phyloP scores from a whole-genome alignment of 2,113 vertebrate species.

The Arizona elegans region DNA sequence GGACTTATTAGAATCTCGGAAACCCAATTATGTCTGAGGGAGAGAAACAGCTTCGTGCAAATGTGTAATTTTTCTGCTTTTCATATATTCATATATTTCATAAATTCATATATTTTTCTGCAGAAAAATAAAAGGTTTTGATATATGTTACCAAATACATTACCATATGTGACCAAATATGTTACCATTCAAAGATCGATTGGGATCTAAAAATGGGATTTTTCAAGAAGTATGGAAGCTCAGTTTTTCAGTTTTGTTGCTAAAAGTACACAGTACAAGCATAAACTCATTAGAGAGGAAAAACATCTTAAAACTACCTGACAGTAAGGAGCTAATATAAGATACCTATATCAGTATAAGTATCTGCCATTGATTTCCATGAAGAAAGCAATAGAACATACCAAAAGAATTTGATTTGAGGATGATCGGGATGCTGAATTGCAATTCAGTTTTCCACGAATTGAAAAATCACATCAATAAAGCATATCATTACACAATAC shows the following conservation, averaged over 20 bases:
- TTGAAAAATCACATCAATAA: background rate
- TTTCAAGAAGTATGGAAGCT: background rate
- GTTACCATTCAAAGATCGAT: background rate
- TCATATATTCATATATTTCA: too few species aligned
- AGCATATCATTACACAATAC: background rate
- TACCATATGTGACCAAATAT: background rate
- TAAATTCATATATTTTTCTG: too few species aligned
- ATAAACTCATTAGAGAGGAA: background rate
- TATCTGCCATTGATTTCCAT: background rate
- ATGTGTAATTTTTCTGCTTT: background rate
- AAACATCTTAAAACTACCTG: background rate
- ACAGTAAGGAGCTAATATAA: background rate
- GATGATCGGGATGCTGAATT: background rate
- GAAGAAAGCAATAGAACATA: background rate
- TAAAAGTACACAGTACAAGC: background rate
- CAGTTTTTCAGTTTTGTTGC: background rate
- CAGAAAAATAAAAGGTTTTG: background rate
- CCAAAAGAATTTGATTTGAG: background rate
- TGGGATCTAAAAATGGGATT: background rate
- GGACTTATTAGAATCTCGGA: background rate
- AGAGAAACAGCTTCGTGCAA: background rate
- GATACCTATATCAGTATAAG: too few species aligned
- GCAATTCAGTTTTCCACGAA: background rate
- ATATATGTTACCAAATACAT: background rate
- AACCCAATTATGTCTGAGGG: background rate